These are phyloP conservation scores for Falco berigora DNA, from an alignment of 2,797 vertebrate genomes.

Conservation along the genomic window DNA sequence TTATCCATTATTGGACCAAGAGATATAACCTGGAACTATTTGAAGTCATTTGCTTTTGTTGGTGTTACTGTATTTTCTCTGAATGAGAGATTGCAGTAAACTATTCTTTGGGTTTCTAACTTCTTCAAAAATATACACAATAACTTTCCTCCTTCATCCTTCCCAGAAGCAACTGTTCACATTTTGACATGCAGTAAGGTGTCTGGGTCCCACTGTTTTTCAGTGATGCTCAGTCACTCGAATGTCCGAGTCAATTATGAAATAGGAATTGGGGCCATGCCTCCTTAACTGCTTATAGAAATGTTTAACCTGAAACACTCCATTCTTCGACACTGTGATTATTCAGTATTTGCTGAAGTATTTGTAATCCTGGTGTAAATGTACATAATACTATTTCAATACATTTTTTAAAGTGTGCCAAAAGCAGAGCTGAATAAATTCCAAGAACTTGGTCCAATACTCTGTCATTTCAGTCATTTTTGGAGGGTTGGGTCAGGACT, in stretches of 20 bases:
- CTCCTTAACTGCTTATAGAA: background rate
- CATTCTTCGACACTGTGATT: background rate
- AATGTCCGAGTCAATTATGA: background rate
- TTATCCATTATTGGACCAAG: rapidly evolving
- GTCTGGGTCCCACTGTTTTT: background rate
- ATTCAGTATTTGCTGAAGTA: background rate
- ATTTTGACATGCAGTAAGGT: background rate
- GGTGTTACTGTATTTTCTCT: background rate
- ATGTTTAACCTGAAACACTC: background rate
- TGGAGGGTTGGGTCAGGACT: background rate
- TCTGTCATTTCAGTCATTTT: background rate
- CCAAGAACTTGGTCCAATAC: background rate
- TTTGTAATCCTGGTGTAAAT: background rate
- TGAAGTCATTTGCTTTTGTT: background rate
- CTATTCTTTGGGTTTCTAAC: background rate
- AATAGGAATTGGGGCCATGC: background rate
- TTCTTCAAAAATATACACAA: background rate
- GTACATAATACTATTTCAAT: background rate
- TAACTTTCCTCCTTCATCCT: background rate
- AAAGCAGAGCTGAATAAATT: background rate
- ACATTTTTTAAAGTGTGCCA: background rate
- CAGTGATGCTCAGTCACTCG: background rate
- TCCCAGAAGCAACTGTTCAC: background rate
- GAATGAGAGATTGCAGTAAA: background rate
- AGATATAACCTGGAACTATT: background rate